Evolutionary conservation across 1,140 invertebrate species (phyloP), one percentile per base, ranked within the genome.

Genomic region (Notospermus geniculatus): DNA sequence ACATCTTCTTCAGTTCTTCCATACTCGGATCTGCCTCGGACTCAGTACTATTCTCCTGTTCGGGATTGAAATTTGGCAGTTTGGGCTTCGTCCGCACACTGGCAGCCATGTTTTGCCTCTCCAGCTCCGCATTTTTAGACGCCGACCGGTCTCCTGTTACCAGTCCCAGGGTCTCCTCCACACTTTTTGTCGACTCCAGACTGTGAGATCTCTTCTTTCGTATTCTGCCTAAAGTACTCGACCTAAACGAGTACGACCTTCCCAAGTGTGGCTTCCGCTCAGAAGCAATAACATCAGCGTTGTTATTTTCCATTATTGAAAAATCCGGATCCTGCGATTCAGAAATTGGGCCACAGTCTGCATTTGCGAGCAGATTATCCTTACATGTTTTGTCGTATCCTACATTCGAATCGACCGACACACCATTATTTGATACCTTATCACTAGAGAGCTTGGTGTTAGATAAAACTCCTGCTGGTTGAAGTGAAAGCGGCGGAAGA

Each of bases 1-100:
- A 50, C 46, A 50, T 50, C n/a, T 50, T 50, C 46, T 27, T 50
- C 5, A 50, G 25, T 50, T 50, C 46, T 19, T 50, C 46, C 19
- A 50, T 50, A 27, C n/a, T n/a, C 46, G 46, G n/a, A 19, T 50
- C 46, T 5, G 5, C n/a, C n/a, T 50, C n/a, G 4, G n/a, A 5
- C n/a, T n/a, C 46, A 4, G 46, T 50, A 9, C 9, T 9, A 7
- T 5, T 9, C n/a, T 19, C 46, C 4, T 5, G 19, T 5, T 23
- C 46, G 4, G 4, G 25, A 50, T n/a, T n/a, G n/a, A 23, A 19
- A 19, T n/a, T 27, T 9, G 46, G 46, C 25, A 50, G 19, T 50
- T 50, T 50, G 4, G 46, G 46, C n/a, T 50, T 50, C 46, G 25
- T 9, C n/a, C 46, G 46, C 4, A 50, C 46, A 19, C 19, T n/a